Evolutionary conservation across 2,888 invertebrate genomes (phyloP).

Genomic region (Stenchaetothrips biformis): DNA sequence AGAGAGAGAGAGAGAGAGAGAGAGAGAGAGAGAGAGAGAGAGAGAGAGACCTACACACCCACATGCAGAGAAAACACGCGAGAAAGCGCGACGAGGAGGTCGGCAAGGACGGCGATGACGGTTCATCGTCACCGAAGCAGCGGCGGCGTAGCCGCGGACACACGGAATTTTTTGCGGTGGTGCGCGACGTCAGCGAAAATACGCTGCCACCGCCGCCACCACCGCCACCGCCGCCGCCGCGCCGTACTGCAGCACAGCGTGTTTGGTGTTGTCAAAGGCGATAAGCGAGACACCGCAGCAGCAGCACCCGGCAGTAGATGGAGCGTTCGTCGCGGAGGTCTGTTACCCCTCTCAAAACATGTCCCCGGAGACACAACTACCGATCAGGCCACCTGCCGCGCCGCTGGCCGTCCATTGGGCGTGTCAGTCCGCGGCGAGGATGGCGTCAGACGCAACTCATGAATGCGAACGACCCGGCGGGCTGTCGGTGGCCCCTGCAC

Average conservation of each 20-base stretch:
- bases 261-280: not conserved
- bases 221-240: not conserved
- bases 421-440: not conserved
- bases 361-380: too few relatives aligned
- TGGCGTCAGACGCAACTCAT: constrained; percentile 4
- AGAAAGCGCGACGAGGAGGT: too few relatives aligned
- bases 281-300: not conserved
- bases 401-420: not conserved
- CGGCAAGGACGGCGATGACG: too few relatives aligned
- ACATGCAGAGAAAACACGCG: too few relatives aligned
- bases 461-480: constrained; percentile 4
- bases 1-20: too few relatives aligned
- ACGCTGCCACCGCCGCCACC: not conserved
- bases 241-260: not conserved
- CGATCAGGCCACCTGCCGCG: too few relatives aligned
- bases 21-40: too few relatives aligned
- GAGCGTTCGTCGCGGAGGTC: not conserved
- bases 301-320: not conserved
- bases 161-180: not conserved
- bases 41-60: too few relatives aligned
- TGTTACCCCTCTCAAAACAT: too few relatives aligned
- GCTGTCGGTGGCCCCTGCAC: too few relatives aligned
- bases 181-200: not conserved
- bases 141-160: not conserved
- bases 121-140: not conserved